Conservation (phyloP, 2,113 vertebrate species). For the Anas platyrhynchos region DNA sequence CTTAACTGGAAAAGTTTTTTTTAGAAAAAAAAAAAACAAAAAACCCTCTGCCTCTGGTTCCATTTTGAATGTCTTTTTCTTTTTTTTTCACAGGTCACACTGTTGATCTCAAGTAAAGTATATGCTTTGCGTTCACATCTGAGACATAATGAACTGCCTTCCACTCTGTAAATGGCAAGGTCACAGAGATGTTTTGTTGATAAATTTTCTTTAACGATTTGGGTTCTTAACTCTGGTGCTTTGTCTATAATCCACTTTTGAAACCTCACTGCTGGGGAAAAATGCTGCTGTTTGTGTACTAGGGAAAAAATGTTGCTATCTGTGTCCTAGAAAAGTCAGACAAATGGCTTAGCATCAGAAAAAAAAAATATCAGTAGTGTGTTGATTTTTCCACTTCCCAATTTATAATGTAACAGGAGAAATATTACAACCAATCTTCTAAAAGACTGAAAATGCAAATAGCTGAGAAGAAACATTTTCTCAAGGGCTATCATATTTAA, state of each 20-base stretch:
- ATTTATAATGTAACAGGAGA: not conserved
- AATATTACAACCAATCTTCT: not conserved
- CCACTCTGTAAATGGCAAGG: not conserved
- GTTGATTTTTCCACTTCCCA: not conserved
- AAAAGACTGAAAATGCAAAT: not conserved
- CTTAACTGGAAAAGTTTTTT: not conserved
- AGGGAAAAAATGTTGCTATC: not conserved
- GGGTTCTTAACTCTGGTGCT: not conserved
- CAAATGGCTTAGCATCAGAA: conserved; percentile 1
- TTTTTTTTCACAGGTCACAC: not conserved
- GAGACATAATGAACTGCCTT: not conserved
- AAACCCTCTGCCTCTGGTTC: not conserved
- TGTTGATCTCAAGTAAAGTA: not conserved
- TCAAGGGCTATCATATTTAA: not conserved
- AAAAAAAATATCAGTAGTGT: conserved; percentile 22
- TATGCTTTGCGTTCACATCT: not conserved
- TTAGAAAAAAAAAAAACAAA: not conserved
- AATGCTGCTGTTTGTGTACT: not conserved
- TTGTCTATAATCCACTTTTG: conserved; percentile 33
- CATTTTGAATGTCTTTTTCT: not conserved
- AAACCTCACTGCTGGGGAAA: not conserved
- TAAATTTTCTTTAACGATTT: conserved; percentile 18
- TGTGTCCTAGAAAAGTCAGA: not conserved
- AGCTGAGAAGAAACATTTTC: not conserved
- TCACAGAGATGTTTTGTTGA: not conserved